Base-by-base conservation (phyloP, 2,797 vertebrate genomes). In the Hippopotamyrus pictus region DNA sequence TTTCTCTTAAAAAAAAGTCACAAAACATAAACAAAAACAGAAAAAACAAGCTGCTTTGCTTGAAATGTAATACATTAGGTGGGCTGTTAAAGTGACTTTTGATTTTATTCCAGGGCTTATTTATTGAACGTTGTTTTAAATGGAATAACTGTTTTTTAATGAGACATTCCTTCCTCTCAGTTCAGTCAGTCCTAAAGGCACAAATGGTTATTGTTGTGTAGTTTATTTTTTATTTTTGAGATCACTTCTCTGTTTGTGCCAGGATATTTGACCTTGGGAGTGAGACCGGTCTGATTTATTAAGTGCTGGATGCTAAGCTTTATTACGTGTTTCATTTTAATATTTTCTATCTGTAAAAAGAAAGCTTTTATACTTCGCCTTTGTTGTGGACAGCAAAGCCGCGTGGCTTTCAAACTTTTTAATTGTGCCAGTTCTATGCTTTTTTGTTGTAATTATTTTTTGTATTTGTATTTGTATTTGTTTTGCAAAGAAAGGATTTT, bases 281-380 rank as follows among this genome's bases (percentile, higher is more conserved):
- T 90, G 92, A 94, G 93, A 93, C 90, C 4, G 2, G 91, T 93
- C 93, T 89, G 90, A 89, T 44, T 92, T 93, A 92, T 93, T 94
- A 94, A 92, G 95, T 94, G 93, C 94, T 95, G 95, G 95, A 94
- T 94, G 94, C 95, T 96, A 94, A 94, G 94, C 94, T 95, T 95
- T 96, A 96, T 94, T 92, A 94, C 94, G 93, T 89, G 90, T 94
- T 95, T 91, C 88, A 91, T 95, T 93, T 94, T 92, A 90, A 94
- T 95, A 93, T 94, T 94, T 94, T 94, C 92, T 96, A 96, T 95
- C 91, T 95, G 94, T 93, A 95, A 82, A 90, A 94, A 90, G 93
- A 93, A 91, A 94, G 94, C 94, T 95, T 95, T 93, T 92, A 94
- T 93, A 92, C 92, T 95, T 96, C 96, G 94, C 95, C 94, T 94